A percentile compares a stretch with the other conserved stretches of the same genome.
Conservation (phyloP, 2,888 invertebrate species). For the Melinaea menophilus region DNA sequence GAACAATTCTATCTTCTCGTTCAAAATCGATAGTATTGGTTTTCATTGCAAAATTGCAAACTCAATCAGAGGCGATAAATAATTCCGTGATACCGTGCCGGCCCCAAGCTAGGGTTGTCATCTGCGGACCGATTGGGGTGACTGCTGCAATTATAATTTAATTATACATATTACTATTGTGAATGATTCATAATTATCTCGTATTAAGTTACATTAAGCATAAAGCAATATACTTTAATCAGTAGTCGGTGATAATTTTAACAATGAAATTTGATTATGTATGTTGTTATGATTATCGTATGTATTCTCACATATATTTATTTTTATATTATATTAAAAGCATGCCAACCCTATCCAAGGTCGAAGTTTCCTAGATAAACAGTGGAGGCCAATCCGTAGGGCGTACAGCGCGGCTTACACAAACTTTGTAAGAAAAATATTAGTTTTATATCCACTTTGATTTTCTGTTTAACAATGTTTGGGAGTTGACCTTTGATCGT, state of each 20-base stretch:
- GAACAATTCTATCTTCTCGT: conserved; percentile 7
- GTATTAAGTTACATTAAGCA: too few relatives aligned
- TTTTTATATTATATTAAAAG: neutral
- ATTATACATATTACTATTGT: too few relatives aligned
- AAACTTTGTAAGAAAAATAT: conserved; percentile 36
- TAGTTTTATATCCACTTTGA: conserved; percentile 31
- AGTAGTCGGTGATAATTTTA: too few relatives aligned
- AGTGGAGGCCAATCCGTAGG: conserved; percentile 24
- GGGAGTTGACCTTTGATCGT: conserved; percentile 2
- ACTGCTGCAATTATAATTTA: neutral
- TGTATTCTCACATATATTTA: too few relatives aligned
- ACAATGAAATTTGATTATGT: too few relatives aligned
- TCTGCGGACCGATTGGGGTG: neutral
- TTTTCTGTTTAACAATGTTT: conserved; percentile 18
- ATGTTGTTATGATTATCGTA: too few relatives aligned
- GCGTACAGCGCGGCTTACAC: conserved; percentile 23
- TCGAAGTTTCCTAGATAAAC: conserved; percentile 35
- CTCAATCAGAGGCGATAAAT: conserved; percentile 21
- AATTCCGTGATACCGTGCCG: conserved; percentile 18
- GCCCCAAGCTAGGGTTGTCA: conserved; percentile 13
- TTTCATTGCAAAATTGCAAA: conserved; percentile 20
- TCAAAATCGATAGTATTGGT: conserved; percentile 10
- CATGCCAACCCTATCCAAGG: conserved; percentile 16
- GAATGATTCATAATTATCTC: too few relatives aligned
- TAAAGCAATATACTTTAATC: too few relatives aligned